A percentile compares a stretch with the other conserved stretches of the same genome.
These are phyloP conservation scores for Hypolimnas misippus DNA, from an alignment of 2,888 invertebrate genomes.

Conservation along the genomic window DNA sequence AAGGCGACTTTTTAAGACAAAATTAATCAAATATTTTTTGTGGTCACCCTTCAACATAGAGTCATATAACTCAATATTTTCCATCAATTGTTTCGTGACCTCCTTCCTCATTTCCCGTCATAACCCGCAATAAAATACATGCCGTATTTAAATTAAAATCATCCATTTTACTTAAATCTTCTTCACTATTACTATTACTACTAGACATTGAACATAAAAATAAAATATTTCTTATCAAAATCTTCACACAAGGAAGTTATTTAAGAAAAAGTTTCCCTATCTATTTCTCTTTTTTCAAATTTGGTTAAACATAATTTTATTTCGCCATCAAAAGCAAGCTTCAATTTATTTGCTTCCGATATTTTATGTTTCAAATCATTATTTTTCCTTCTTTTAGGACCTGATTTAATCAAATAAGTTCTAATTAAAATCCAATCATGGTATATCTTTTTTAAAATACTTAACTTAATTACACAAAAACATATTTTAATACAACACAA, in stretches of 20 bases:
- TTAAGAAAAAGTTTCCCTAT: not conserved
- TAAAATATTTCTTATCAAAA: not conserved
- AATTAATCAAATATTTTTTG: constrained; percentile 32
- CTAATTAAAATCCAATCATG: not conserved
- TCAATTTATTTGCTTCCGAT: not conserved
- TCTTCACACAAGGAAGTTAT: not conserved
- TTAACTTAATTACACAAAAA: not conserved
- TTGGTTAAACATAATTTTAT: not conserved
- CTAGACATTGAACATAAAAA: constrained; percentile 1
- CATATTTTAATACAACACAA: not conserved
- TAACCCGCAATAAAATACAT: constrained; percentile 26
- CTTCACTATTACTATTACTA: not conserved
- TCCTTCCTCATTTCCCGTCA: constrained; percentile 29
- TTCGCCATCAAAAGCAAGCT: not conserved
- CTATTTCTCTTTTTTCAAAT: not conserved
- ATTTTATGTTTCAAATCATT: not conserved
- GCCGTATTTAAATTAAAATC: constrained; percentile 38
- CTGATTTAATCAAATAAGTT: not conserved
- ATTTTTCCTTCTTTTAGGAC: not conserved
- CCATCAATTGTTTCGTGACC: constrained; percentile 28
- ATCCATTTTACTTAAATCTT: constrained; percentile 8
- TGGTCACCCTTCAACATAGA: constrained; percentile 19
- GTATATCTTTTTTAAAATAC: not conserved
- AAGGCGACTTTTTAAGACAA: constrained; percentile 38
- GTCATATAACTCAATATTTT: constrained; percentile 30